These are phyloP conservation scores for Altica lythri DNA, from an alignment of 2,888 invertebrate genomes.

Conservation along the genomic window DNA sequence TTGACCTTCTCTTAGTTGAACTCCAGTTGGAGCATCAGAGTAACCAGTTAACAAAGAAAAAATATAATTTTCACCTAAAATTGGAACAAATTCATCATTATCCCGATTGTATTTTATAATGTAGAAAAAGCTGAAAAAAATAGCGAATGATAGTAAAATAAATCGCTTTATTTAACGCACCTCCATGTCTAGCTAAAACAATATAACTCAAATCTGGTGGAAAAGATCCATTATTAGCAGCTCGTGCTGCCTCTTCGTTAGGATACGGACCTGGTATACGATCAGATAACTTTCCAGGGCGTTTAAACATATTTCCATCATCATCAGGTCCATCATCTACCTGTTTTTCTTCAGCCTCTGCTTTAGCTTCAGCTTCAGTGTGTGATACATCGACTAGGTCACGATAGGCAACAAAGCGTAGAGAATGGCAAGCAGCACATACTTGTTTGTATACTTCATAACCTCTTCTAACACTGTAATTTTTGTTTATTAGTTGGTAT, in stretches of 20 bases:
- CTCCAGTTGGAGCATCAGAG: constrained; percentile 90
- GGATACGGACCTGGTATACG: constrained; percentile 90
- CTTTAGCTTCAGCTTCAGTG: constrained; percentile 96
- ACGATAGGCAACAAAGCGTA: constrained; percentile 91
- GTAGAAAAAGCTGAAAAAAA: too few relatives aligned
- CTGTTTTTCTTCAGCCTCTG: constrained; percentile 86
- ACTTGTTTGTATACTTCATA: constrained; percentile 99
- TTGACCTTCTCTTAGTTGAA: constrained; percentile 85
- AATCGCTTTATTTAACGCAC: constrained; percentile 25
- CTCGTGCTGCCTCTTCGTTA: constrained; percentile 96
- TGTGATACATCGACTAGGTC: constrained; percentile 88
- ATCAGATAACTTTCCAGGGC: constrained; percentile 95
- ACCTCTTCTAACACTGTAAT: constrained; percentile 79
- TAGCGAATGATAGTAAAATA: background rate
- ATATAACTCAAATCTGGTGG: constrained; percentile 97
- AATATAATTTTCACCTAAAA: constrained; percentile 85
- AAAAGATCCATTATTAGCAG: constrained; percentile 95
- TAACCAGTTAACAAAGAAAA: constrained; percentile 96
- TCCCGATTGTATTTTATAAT: too few relatives aligned
- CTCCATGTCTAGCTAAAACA: constrained; percentile 80
- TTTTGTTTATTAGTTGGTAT: too few relatives aligned
- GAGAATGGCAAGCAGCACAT: constrained; percentile 97
- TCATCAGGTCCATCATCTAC: constrained; percentile 87
- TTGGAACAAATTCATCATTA: too few relatives aligned
- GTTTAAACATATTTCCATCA: constrained; percentile 82